Evolutionary conservation across 2,888 invertebrate species (phyloP), one percentile per base, ranked within the genome.

Genomic region (Andrena praecox): DNA sequence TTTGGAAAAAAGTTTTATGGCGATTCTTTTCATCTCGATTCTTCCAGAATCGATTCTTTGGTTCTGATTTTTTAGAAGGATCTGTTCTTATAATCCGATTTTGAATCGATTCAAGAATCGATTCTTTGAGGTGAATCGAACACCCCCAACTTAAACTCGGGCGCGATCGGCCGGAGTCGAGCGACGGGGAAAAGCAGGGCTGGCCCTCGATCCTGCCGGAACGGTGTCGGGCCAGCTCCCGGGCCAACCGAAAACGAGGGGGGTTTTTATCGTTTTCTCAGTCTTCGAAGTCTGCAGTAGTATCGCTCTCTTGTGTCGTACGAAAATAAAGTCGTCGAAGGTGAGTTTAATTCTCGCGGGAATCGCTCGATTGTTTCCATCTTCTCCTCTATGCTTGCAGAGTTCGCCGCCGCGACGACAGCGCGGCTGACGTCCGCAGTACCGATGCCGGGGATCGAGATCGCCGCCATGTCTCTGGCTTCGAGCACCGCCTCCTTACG

Each of bases 261-360:
- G 82, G 70, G 42, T 4, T 42, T 42, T 42, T 56, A 52, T 78
- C 78, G 77, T 81, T 56, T 56, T 85, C 79, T 87, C 87, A 87
- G 87, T 86, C 87, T 87, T 87, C 78, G 81, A 86, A 86, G 75
- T 87, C 85, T 82, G 87, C 83, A 75, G 48, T 50, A 67, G 62
- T 62, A 62, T 74, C 56, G 56, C 24, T 56, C 56, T 64, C 59
- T 67, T 67, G 70, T 56, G 27, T 80, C 73, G 80, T 87, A 88
- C 77, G 82, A 87, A 87, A 88, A 88, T 86, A 87, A 87, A 85
- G 83, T 82, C 77, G 77, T 85, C 81, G 76, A 83, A 81, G 77
- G 80, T 78, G 82, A 85, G 74, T 81, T 81, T 85, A 71, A 77
- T 77, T 73, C 68, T 84, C 82, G 85, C 87, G 81, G 87, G 77